Base-by-base conservation (phyloP, 1,140 invertebrate genomes). In the Drosophila suzukii region DNA sequence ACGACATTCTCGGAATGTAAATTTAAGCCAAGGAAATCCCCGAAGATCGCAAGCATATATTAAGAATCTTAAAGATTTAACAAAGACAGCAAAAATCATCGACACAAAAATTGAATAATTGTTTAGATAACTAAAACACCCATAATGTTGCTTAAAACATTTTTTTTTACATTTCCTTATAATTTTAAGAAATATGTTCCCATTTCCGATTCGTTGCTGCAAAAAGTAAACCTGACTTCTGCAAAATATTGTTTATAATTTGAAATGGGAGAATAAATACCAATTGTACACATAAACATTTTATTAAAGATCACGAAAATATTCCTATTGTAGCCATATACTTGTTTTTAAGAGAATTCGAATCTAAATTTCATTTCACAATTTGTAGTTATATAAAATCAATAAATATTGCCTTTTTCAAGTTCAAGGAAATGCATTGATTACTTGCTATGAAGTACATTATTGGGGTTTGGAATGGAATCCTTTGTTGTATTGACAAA, bases 1-100 rank as follows among this genome's bases (percentile, higher is more conserved):
- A 61, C n/a, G 77, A 71, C 13, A 63, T 86, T 17, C 17, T 86
- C 46, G 82, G 82, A 47, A 78, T 86, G 11, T 85, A 77, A 41
- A 12, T 4, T 1, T 5, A 4, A 12, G 62, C 27, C 34, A 32
- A 15, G 2, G 12, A 6, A 36, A 44, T n/a, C 4, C 4, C 6
- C 3, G 49, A 34, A 46, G 15, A 24, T 17, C 13, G n/a, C 3
- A 11, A 20, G 20, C 6, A 6, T 10, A 24, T 17, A 27, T 20
- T 4, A 55, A 27, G 49, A 38, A 70, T 70, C 41, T 70, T 49
- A 6, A 47, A 67, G 50, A 49, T 38, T 17, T 20, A 38, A 15
- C 43, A 20, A 17, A 65, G 24, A 66, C 24, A 63, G 38, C 8
- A n/a, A 2, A 49, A 30, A 30, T 49, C 13, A 11, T 34, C 20